Percentiles rank a stretch among this genome's conserved stretches.
These are phyloP conservation scores for Ophiodon elongatus DNA, from an alignment of 2,113 vertebrate genomes.

Conservation along the genomic window DNA sequence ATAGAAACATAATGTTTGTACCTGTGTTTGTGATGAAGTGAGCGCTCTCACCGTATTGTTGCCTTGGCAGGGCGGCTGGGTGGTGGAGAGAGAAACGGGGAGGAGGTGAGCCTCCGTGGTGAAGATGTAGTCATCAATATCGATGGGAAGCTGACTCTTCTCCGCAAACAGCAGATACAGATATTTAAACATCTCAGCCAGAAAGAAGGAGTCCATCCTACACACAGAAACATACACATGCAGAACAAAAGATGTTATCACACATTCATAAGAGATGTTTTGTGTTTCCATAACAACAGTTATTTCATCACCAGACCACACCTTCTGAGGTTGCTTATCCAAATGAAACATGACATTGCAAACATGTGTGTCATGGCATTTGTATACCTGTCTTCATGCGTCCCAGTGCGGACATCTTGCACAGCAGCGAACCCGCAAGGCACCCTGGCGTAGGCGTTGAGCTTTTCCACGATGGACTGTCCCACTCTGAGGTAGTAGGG, in stretches of 20 bases:
- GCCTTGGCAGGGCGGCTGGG: slow-evolving; percentile 77
- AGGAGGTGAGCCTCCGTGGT: slow-evolving; percentile 98
- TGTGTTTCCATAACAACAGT: not conserved
- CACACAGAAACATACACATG: not conserved
- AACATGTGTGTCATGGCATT: not conserved
- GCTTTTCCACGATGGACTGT: slow-evolving; percentile 97
- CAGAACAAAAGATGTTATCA: not conserved
- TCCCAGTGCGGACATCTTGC: slow-evolving; percentile 98
- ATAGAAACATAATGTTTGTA: not conserved
- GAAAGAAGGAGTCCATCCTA: slow-evolving; percentile 99
- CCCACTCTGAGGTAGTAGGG: slow-evolving; percentile 98
- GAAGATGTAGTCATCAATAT: slow-evolving; percentile 97
- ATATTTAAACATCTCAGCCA: slow-evolving; percentile 99
- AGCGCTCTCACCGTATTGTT: slow-evolving; percentile 78
- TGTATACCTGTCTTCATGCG: slow-evolving; percentile 94
- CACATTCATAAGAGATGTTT: not conserved
- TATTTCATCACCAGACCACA: not conserved
- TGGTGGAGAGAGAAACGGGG: slow-evolving; percentile 94
- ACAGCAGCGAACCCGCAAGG: slow-evolving; percentile 98
- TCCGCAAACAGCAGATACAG: slow-evolving; percentile 96
- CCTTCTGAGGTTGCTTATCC: not conserved
- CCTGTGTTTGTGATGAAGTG: not conserved
- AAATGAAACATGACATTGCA: not conserved
- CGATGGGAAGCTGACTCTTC: slow-evolving; percentile 93
- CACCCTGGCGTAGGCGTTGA: slow-evolving; percentile 96